Conservation (phyloP, 2,797 vertebrate species). For the Meda fulgida region DNA sequence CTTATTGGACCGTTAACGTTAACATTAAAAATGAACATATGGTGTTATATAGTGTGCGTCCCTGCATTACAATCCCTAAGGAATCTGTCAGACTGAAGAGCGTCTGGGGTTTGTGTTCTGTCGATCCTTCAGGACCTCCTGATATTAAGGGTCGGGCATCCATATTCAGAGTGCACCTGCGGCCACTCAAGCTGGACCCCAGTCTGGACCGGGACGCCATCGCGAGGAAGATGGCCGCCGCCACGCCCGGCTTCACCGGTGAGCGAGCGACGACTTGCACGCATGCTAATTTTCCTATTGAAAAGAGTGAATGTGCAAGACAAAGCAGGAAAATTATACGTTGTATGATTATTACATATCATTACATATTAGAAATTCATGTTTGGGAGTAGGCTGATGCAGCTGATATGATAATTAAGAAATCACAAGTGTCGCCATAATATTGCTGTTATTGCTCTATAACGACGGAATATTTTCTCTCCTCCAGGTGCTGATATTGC, state of each 20-base stretch:
- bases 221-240: conserved; percentile 77
- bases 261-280: conserved; percentile 3
- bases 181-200: conserved; percentile 77
- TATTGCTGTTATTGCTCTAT: conserved; percentile 21
- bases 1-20: too few relatives aligned
- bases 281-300: neutral
- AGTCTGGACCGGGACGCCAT: conserved; percentile 70
- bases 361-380: neutral
- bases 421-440: neutral
- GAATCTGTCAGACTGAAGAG: neutral
- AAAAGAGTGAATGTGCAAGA: neutral
- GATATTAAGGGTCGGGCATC: conserved; percentile 85
- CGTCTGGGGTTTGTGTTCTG: neutral
- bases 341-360: conserved; percentile 10
- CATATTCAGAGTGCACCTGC: conserved; percentile 83
- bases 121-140: conserved; percentile 75
- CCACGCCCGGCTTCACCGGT: conserved; percentile 84
- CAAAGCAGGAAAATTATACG: neutral
- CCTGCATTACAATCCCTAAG: too few relatives aligned
- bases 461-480: neutral
- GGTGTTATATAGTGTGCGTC: too few relatives aligned
- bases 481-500: conserved; percentile 75
- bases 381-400: neutral
- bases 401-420: neutral
- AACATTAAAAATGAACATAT: too few relatives aligned